These are phyloP conservation scores for Acromyrmex heyeri DNA, from an alignment of 1,140 invertebrate genomes.

Conservation along the genomic window DNA sequence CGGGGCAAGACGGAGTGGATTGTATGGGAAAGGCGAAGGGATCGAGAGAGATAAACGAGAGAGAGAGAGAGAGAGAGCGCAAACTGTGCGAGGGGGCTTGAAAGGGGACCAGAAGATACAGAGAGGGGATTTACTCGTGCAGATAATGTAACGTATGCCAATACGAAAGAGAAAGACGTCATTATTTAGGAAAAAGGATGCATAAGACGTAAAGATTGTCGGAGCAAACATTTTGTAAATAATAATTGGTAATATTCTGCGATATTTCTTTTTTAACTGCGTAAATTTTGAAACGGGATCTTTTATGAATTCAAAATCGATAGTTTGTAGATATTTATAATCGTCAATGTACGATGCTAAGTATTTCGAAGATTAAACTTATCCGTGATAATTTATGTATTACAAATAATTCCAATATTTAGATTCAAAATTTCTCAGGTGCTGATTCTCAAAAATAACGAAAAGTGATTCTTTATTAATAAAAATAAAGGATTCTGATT, in stretches of 20 bases:
- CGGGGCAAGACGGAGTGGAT: constrained; percentile 48
- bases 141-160: constrained; percentile 40
- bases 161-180: constrained; percentile 29
- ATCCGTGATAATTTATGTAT: background rate
- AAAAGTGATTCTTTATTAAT: background rate
- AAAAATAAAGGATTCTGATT: too few species aligned
- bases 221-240: background rate
- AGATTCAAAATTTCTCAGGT: background rate
- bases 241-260: background rate
- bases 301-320: background rate
- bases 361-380: background rate
- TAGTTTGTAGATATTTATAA: background rate
- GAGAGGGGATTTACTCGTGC: constrained; percentile 26
- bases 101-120: constrained; percentile 15
- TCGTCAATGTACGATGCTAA: background rate
- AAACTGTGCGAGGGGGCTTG: constrained; percentile 22
- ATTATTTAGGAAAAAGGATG: constrained; percentile 22
- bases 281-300: background rate
- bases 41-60: constrained; percentile 35
- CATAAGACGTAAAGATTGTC: background rate
- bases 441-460: background rate
- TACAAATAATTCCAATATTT: background rate
- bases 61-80: constrained; percentile 16
- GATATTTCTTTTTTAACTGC: background rate
- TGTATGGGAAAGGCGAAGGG: constrained; percentile 36